Evolutionary conservation across 2,888 invertebrate species (phyloP).

Genomic region (Disparrhopalites patrizii): DNA sequence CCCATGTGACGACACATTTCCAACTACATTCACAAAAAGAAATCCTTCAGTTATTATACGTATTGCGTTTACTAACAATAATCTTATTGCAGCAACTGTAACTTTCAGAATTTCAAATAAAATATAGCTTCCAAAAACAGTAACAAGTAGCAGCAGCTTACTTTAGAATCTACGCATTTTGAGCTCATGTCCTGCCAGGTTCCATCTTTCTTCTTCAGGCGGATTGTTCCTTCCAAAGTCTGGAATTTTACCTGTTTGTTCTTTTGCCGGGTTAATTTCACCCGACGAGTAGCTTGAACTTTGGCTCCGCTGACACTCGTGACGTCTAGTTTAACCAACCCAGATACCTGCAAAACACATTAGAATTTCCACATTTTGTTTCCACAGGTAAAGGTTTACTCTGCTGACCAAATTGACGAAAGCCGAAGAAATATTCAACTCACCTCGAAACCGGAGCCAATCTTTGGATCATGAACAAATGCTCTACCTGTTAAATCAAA

Average conservation of each 20-base stretch:
- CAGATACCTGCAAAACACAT: slow-evolving; percentile 36
- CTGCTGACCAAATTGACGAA: no score
- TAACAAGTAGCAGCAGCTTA: no score
- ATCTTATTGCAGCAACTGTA: not conserved
- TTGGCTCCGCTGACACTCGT: slow-evolving; percentile 60
- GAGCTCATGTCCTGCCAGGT: slow-evolving; percentile 39
- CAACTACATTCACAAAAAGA: slow-evolving; percentile 48
- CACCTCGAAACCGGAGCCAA: slow-evolving; percentile 60
- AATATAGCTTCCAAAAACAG: no score
- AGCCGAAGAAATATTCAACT: no score
- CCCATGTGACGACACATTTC: slow-evolving; percentile 70
- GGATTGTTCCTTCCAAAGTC: slow-evolving; percentile 65
- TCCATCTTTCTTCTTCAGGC: slow-evolving; percentile 47
- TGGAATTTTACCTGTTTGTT: slow-evolving; percentile 59
- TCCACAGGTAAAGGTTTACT: no score
- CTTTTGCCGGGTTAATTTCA: slow-evolving; percentile 60
- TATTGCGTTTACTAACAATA: not conserved
- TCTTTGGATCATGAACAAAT: slow-evolving; percentile 91
- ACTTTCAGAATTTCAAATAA: no score
- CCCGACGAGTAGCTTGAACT: slow-evolving; percentile 64
- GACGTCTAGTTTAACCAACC: slow-evolving; percentile 56
- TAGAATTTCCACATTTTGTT: no score
- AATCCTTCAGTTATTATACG: no score
- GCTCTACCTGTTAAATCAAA: slow-evolving; percentile 49
- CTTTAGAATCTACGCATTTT: slow-evolving; percentile 45